Percentiles rank a stretch among this genome's conserved stretches.
phyloP scores from a whole-genome alignment of 2,797 vertebrate species.

The Tragelaphus oryx region DNA sequence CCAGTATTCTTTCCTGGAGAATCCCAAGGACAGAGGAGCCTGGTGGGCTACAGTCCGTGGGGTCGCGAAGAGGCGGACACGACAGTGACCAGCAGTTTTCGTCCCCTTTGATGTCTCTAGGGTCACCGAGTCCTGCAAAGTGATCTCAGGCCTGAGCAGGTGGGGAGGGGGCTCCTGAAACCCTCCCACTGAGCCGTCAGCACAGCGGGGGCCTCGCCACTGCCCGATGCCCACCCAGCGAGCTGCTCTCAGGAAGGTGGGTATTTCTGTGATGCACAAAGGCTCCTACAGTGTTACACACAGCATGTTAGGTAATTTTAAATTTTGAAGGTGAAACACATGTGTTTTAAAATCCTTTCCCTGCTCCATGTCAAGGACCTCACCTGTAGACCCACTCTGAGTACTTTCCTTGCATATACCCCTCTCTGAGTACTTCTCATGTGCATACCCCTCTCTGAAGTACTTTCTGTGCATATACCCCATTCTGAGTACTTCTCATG shows the following conservation, averaged over 20 bases:
- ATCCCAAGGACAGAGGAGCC: not conserved
- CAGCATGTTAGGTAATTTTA: accelerated
- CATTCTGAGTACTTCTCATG: too few species aligned
- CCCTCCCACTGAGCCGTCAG: not conserved
- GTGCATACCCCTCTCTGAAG: not conserved
- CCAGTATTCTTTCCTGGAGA: not conserved
- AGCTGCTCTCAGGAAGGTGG: not conserved
- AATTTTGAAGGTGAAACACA: not conserved
- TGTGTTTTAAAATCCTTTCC: not conserved
- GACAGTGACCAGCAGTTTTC: accelerated
- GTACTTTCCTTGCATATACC: not conserved
- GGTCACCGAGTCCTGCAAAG: not conserved
- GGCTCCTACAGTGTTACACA: not conserved
- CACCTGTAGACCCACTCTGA: not conserved
- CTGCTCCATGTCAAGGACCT: not conserved
- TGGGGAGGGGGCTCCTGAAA: not conserved
- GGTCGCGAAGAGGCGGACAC: accelerated
- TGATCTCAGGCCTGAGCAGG: not conserved
- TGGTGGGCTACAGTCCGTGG: accelerated
- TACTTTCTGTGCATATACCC: accelerated
- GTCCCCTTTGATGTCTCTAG: not conserved
- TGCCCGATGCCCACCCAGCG: not conserved
- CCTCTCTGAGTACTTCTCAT: too few species aligned
- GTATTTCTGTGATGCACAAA: not conserved
- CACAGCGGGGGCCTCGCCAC: not conserved